A percentile compares a stretch with the other conserved stretches of the same genome.
These are phyloP conservation scores for Drosophila sp. DNA, from an alignment of 1,140 invertebrate genomes.

Conservation along the genomic window DNA sequence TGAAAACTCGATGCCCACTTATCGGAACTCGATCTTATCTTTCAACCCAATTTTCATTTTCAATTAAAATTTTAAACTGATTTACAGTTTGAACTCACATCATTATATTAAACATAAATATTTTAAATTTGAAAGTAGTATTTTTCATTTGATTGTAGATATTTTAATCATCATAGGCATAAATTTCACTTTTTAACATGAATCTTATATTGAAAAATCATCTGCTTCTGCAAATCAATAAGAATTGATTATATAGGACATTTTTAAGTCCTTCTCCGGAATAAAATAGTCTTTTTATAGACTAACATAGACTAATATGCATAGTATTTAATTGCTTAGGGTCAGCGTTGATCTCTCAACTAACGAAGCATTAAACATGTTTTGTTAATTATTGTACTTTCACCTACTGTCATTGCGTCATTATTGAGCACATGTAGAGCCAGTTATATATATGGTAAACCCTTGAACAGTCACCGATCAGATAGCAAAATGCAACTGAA, in stretches of 20 bases:
- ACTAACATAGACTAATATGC: conserved; percentile 7
- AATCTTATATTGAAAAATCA: too few species aligned
- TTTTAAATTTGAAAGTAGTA: too few species aligned
- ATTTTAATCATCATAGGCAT: too few species aligned
- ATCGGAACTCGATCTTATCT: too few species aligned
- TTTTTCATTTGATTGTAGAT: too few species aligned
- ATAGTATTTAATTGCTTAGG: conserved; percentile 3
- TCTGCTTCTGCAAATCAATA: neutral
- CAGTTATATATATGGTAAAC: neutral
- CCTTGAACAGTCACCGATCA: neutral
- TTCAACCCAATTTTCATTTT: too few species aligned
- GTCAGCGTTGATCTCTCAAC: neutral
- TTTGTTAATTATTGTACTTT: conserved; percentile 12
- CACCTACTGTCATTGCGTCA: conserved; percentile 11
- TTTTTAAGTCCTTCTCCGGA: neutral
- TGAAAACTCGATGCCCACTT: too few species aligned
- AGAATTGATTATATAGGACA: neutral
- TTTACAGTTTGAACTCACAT: too few species aligned
- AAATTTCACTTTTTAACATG: too few species aligned
- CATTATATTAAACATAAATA: too few species aligned
- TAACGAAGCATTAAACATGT: neutral
- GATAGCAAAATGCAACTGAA: conserved; percentile 5
- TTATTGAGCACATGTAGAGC: neutral
- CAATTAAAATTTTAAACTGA: too few species aligned
- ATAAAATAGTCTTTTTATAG: too few species aligned